Conservation (phyloP, 1,140 invertebrate genomes). For the Rhopalosiphum padi region DNA sequence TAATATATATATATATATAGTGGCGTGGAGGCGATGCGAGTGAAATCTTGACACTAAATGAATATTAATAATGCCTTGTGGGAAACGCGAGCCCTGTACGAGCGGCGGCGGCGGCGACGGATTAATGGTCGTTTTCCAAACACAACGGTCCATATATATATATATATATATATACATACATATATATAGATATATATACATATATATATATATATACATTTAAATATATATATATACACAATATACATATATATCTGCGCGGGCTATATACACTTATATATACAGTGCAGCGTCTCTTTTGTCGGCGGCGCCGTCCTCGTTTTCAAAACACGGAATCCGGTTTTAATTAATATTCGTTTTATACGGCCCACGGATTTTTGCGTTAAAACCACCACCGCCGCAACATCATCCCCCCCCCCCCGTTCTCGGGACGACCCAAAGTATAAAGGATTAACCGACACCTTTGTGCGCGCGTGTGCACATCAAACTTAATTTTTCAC, state of each 20-base stretch:
- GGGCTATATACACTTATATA: not conserved
- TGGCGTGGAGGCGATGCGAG: constrained; percentile 39
- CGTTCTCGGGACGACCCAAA: not conserved
- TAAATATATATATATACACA: not conserved
- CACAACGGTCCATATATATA: constrained; percentile 20
- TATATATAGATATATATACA: not conserved
- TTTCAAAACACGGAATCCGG: constrained; percentile 52
- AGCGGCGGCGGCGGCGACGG: not conserved
- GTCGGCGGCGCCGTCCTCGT: constrained; percentile 40
- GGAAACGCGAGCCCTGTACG: constrained; percentile 32
- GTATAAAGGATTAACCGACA: constrained; percentile 39
- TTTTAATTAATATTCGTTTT: constrained; percentile 58
- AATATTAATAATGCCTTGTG: constrained; percentile 57
- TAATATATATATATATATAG: not conserved
- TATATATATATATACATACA: not conserved
- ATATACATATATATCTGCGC: not conserved
- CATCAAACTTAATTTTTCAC: constrained; percentile 35
- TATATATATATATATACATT: not conserved
- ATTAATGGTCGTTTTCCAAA: constrained; percentile 55
- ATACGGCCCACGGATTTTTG: constrained; percentile 51
- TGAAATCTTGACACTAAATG: constrained; percentile 57
- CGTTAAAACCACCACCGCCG: not conserved
- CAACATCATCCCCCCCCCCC: not conserved
- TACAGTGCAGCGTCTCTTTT: constrained; percentile 39
- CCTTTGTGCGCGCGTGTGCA: not conserved